A percentile compares a stretch with the other conserved stretches of the same genome.
These are phyloP conservation scores for Pheosia tremula DNA, from an alignment of 2,888 invertebrate species.

Conservation along the genomic window DNA sequence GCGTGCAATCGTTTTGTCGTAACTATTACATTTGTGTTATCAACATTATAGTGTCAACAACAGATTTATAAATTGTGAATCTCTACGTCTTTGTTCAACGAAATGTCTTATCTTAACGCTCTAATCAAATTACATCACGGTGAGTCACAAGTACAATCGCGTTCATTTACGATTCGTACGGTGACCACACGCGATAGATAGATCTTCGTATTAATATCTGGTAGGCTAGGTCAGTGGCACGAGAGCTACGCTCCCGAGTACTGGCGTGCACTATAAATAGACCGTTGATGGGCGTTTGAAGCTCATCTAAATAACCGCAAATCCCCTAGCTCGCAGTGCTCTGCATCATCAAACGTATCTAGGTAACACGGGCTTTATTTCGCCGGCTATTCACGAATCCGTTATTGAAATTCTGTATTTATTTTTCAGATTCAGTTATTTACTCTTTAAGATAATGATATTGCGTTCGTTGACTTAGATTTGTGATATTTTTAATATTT, in stretches of 20 bases:
- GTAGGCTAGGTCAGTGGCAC: slow-evolving; percentile 70
- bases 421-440: background rate
- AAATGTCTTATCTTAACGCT: slow-evolving; percentile 7
- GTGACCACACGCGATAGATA: slow-evolving; percentile 20
- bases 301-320: slow-evolving; percentile 55
- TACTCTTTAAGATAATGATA: no score
- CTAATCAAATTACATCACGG: slow-evolving; percentile 4
- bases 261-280: slow-evolving; percentile 57
- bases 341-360: slow-evolving; percentile 22
- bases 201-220: slow-evolving; percentile 43
- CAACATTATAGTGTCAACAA: background rate
- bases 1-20: no score
- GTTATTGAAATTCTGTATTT: slow-evolving; percentile 12
- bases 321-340: slow-evolving; percentile 43
- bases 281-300: slow-evolving; percentile 39
- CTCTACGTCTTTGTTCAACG: background rate
- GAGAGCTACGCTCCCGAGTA: slow-evolving; percentile 42
- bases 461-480: no score
- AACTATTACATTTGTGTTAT: background rate
- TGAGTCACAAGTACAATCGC: slow-evolving; percentile 5
- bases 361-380: slow-evolving; percentile 19
- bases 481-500: no score
- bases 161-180: slow-evolving; percentile 6
- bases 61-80: background rate
- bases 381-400: slow-evolving; percentile 18